Base-by-base conservation (phyloP, 2,888 invertebrate species). In the Leptogaster cylindrica region DNA sequence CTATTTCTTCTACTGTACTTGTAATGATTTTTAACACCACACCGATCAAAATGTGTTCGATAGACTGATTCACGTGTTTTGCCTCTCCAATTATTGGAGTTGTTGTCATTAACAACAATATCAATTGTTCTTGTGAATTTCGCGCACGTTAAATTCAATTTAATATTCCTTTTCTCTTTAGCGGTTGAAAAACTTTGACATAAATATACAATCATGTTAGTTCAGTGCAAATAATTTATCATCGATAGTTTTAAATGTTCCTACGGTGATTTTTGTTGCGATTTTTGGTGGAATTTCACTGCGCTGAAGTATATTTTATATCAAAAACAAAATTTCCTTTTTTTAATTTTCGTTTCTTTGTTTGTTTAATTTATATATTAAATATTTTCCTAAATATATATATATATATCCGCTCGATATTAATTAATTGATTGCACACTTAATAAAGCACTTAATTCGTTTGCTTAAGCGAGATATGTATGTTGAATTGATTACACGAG, bases 161-260 rank as follows among this genome's bases (percentile, higher is more conserved):
- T 23, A 23, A 6, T 55, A 55, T 36, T 55, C 31, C 23, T 69
- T 55, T 55, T 23, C 55, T 55, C 55, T 55, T 69, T 69, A 63
- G 61, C 61, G 68, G 58, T 65, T 65, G 65, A 51, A 46, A 65
- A 70, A 55, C 66, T 66, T 16, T 23, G 33, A 48, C 55, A 64
- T 58, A 46, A 70, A 70, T 68, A 31, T 68, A 66, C 70, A 66
- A 70, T 44, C 70, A 70, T 70, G 68, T 70, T 70, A 70, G 48
- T 65, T 67, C 23, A 63, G 28, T 66, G 61, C 66, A 44, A 66
- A 31, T 65, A 64, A 46, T 66, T 36, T 36, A 66, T 63, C 70
- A 70, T 70, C 66, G 68, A 70, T 70, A 52, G 44, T 41, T 66
- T 23, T 58, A n/a, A 61, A 39, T 65, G n/a, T 65, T 46, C 20